Evolutionary conservation across 1,140 invertebrate genomes (phyloP), one percentile per base, ranked within the genome.

Genomic region (Gerris buenoi): DNA sequence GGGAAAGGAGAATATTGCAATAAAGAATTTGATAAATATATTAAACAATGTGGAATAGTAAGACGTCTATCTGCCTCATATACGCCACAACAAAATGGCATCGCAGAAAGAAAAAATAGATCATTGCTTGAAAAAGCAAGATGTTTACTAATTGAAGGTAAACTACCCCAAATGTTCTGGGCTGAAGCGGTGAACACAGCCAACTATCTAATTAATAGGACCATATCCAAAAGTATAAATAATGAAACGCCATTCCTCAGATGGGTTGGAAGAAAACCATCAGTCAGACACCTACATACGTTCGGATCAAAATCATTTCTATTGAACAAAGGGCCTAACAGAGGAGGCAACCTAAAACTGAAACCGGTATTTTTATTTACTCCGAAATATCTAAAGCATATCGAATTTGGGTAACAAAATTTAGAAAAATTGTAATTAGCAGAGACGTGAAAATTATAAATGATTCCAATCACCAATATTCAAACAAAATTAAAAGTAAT

Each of bases 121-220:
- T 73, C 73, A 0, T 61, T 78, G 15, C 27, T 77, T 23, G 74
- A 77, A 62, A 71, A 70, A 67, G 71, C 73, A 22, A 70, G 72
- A 57, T 69, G 70, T 68, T 63, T 74, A 63, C n/a, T 76, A 3
- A 25, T 71, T 26, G 65, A 72, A 64, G 65, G 68, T 61, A 26
- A 70, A n/a, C 22, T 72, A 68, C 63, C 65, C 5, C 65, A 71
- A 29, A 25, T 2, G 62, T 66, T 69, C 15, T 74, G 71, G 70
- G 70, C 69, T 61, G 72, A 74, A 64, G 61, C 70, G n/a, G 66
- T 67, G 0, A 69, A 71, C 56, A 78, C 73, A 46, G 79, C 77
- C 5, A 74, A 71, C 3, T 81, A 81, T 71, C 56, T 80, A n/a
- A 70, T 72, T 63, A 81, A 81, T 71, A 66, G 77, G 28, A 58